Evolutionary conservation across 2,797 vertebrate genomes (phyloP).

Genomic region (Anguilla megastoma): DNA sequence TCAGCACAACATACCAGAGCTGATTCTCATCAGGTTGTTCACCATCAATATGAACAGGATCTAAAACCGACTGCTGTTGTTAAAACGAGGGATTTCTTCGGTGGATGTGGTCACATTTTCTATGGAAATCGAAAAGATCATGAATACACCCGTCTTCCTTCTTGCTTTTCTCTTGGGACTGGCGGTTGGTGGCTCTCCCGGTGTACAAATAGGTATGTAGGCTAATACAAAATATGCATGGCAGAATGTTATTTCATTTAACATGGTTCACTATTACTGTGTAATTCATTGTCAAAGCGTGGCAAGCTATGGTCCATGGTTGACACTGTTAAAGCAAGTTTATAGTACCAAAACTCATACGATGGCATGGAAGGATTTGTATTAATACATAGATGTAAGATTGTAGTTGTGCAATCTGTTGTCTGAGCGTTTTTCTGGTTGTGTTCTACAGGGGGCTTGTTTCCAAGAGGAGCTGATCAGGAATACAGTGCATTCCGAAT

Average conservation of each 20-base stretch:
- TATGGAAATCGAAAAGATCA: conserved; percentile 94
- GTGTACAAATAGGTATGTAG: conserved; percentile 93
- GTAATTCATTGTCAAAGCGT: background rate
- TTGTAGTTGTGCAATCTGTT: background rate
- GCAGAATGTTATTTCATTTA: background rate
- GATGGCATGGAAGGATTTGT: background rate
- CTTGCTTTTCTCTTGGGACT: conserved; percentile 88
- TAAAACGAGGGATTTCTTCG: conserved; percentile 63
- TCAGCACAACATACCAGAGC: conserved; percentile 49
- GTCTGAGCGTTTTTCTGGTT: conserved; percentile 38
- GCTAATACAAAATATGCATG: background rate
- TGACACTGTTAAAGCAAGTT: background rate
- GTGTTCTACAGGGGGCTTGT: conserved; percentile 86
- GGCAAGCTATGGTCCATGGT: background rate
- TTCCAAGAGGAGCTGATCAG: conserved; percentile 96
- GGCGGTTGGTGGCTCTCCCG: conserved; percentile 86
- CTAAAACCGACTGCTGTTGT: conserved; percentile 68
- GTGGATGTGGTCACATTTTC: conserved; percentile 81
- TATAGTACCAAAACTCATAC: background rate
- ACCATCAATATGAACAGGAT: conserved; percentile 79
- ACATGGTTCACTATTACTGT: background rate
- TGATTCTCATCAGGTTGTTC: conserved; percentile 39
- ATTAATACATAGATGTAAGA: background rate
- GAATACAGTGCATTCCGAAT: conserved; percentile 99
- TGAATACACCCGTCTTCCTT: conserved; percentile 85